These are phyloP conservation scores for Gymnorhina tibicen DNA, from an alignment of 2,113 vertebrate species.

Conservation along the genomic window DNA sequence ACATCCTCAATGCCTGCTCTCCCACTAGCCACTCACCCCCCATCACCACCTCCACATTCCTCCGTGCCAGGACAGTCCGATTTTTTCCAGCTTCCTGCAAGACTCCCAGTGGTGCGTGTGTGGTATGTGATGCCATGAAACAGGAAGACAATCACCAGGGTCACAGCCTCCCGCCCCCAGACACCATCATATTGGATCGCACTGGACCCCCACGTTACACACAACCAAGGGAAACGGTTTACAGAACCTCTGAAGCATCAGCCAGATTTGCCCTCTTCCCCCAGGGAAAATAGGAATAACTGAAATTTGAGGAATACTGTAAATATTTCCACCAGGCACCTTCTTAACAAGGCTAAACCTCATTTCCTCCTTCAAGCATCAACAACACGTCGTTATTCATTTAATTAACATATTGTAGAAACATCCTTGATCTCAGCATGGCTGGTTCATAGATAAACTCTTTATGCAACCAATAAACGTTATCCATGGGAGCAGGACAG, in stretches of 20 bases:
- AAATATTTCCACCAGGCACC: background rate
- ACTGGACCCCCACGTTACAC: background rate
- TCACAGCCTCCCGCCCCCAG: background rate
- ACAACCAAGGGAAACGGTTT: background rate
- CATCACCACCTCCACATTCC: background rate
- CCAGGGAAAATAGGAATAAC: background rate
- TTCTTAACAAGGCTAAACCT: background rate
- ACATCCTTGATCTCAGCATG: background rate
- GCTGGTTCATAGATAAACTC: background rate
- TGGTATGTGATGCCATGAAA: background rate
- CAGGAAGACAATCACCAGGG: background rate
- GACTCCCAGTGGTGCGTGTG: background rate
- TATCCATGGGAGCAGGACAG: background rate
- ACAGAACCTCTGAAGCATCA: background rate
- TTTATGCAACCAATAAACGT: background rate
- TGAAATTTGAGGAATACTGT: background rate
- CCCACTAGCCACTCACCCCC: background rate
- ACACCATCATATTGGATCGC: rapidly evolving
- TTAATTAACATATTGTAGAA: background rate
- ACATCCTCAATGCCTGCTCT: background rate
- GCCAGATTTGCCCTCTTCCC: background rate
- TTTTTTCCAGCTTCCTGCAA: background rate
- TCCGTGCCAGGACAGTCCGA: background rate
- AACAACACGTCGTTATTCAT: background rate
- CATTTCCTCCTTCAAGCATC: background rate